Evolutionary conservation across 1,140 invertebrate genomes (phyloP).

Genomic region (Caenorhabditis tropicalis): DNA sequence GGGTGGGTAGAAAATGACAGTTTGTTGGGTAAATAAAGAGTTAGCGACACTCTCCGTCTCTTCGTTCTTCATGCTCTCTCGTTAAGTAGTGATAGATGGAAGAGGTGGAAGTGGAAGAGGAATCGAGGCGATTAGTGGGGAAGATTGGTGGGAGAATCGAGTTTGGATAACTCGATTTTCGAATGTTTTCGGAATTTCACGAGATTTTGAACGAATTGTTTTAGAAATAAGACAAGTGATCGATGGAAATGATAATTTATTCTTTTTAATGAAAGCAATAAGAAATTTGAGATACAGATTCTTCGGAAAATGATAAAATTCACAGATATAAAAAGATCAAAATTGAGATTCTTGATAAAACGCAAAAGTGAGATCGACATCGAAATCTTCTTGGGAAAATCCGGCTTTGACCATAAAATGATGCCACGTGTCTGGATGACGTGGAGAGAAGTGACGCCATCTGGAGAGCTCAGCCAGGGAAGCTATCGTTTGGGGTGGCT

Average conservation of each 20-base stretch:
- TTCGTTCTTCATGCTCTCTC: background rate
- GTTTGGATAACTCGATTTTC: background rate
- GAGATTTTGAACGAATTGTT: no score
- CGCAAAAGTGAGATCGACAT: background rate
- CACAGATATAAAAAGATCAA: background rate
- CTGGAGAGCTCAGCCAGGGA: conserved; percentile 51
- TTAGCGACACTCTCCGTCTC: background rate
- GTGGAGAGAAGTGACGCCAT: conserved; percentile 50
- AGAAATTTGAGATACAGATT: background rate
- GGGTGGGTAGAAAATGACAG: conserved; percentile 25
- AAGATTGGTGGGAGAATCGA: background rate
- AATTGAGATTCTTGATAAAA: conserved; percentile 36
- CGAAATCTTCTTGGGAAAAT: background rate
- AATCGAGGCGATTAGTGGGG: background rate
- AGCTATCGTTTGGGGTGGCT: background rate
- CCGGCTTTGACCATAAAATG: conserved; percentile 25
- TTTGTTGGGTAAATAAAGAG: conserved; percentile 15
- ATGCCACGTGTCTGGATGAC: conserved; percentile 23
- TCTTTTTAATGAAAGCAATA: background rate
- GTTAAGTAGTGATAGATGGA: background rate
- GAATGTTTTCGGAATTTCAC: background rate
- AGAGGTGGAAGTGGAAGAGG: background rate
- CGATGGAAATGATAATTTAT: background rate
- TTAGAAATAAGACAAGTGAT: background rate
- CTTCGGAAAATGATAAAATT: background rate